These are phyloP conservation scores for Procambarus virginalis DNA, from an alignment of 1,140 invertebrate species.

Conservation along the genomic window DNA sequence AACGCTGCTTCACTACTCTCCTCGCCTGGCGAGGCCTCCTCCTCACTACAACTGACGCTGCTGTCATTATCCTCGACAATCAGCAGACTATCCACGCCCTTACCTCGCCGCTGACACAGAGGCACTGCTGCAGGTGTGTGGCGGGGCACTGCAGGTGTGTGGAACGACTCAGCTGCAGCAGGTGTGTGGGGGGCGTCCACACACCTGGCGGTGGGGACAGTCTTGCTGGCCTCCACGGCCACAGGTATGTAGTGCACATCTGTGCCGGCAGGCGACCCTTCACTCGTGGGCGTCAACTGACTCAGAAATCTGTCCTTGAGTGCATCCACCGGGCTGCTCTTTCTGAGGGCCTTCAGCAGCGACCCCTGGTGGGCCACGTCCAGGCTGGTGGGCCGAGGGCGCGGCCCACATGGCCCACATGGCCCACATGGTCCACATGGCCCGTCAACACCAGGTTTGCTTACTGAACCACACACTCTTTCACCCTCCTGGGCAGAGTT, in stretches of 20 bases:
- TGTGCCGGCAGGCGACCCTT: neutral
- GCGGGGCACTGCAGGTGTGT: neutral
- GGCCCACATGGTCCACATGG: neutral
- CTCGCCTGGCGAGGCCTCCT: neutral
- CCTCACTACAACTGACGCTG: neutral
- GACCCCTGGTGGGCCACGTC: neutral
- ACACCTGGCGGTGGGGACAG: neutral
- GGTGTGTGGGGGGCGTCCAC: neutral
- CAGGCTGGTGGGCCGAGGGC: constrained; percentile 34
- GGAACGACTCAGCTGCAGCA: no score
- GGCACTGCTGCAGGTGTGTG: neutral
- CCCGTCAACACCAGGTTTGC: no score
- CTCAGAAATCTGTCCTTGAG: constrained; percentile 39
- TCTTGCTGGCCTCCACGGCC: constrained; percentile 38
- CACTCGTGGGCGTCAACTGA: constrained; percentile 8
- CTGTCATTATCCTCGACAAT: neutral
- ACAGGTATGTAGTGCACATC: constrained; percentile 52
- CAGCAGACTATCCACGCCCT: constrained; percentile 24
- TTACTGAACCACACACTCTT: no score
- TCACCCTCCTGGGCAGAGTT: neutral
- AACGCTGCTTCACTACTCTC: neutral
- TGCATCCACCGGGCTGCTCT: constrained; percentile 22
- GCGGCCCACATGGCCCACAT: no score
- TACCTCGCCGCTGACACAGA: constrained; percentile 30
- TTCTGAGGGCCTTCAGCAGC: constrained; percentile 21